Conservation (phyloP, 2,113 vertebrate genomes). For the Microcebus jonahi region DNA sequence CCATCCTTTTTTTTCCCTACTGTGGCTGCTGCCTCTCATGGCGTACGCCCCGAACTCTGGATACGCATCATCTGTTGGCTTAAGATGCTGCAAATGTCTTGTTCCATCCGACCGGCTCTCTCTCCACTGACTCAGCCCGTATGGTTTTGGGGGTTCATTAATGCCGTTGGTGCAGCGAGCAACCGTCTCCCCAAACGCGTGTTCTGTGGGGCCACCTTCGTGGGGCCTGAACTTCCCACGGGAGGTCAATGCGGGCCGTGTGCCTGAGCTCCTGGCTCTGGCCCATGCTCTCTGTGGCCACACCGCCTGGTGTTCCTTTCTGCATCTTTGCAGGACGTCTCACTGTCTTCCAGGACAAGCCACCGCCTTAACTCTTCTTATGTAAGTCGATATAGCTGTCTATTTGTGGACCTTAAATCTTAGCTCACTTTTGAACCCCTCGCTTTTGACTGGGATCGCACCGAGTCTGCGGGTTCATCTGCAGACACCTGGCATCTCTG, state of each 20-base stretch:
- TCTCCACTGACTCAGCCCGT: accelerated
- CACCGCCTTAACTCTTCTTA: accelerated
- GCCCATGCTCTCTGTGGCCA: accelerated
- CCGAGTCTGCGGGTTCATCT: background rate
- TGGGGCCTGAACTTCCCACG: accelerated
- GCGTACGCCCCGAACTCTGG: background rate
- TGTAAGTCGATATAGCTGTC: background rate
- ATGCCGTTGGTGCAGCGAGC: accelerated
- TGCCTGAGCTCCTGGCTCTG: background rate
- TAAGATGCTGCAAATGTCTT: background rate
- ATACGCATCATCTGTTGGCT: background rate
- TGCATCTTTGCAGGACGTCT: background rate
- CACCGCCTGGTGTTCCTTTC: accelerated
- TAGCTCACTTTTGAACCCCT: background rate
- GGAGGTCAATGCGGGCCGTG: accelerated
- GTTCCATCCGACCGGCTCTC: background rate
- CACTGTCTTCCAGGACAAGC: accelerated
- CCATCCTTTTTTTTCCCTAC: too few species aligned
- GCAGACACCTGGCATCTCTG: background rate
- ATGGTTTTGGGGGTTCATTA: accelerated
- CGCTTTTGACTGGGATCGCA: background rate
- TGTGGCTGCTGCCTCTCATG: background rate
- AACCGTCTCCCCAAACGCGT: background rate
- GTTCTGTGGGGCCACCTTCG: too few species aligned
- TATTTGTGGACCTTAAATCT: background rate